These are phyloP conservation scores for Fragum fragum DNA, from an alignment of 2,888 invertebrate genomes.

Conservation along the genomic window DNA sequence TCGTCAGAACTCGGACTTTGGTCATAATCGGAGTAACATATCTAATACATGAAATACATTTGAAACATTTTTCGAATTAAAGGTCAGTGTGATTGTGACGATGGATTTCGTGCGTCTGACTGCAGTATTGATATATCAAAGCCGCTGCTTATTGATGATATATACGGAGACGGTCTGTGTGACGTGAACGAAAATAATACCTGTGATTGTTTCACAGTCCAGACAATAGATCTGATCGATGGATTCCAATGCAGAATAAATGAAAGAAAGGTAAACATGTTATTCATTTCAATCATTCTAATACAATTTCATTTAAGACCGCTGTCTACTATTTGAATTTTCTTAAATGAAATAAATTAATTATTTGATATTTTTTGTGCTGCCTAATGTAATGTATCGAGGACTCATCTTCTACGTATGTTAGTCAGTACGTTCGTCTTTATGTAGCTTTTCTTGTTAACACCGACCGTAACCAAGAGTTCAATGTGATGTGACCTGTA, in stretches of 20 bases:
- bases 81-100: background rate
- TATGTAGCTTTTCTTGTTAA: too few relatives aligned
- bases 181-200: background rate
- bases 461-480: too few relatives aligned
- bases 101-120: background rate
- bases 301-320: background rate
- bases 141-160: background rate
- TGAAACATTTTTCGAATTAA: too few relatives aligned
- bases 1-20: too few relatives aligned
- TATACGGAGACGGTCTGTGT: slow-evolving; percentile 10
- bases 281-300: background rate
- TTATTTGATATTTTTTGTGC: background rate
- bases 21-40: too few relatives aligned
- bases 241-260: background rate
- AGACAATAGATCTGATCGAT: background rate
- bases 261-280: background rate
- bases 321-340: background rate
- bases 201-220: slow-evolving; percentile 5
- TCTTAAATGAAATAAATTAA: background rate
- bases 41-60: too few relatives aligned
- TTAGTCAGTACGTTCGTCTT: too few relatives aligned
- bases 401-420: too few relatives aligned
- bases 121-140: background rate
- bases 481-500: too few relatives aligned
- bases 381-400: too few relatives aligned